phyloP scores from a whole-genome alignment of 2,113 vertebrate species.

The Tragelaphus buxtoni region DNA sequence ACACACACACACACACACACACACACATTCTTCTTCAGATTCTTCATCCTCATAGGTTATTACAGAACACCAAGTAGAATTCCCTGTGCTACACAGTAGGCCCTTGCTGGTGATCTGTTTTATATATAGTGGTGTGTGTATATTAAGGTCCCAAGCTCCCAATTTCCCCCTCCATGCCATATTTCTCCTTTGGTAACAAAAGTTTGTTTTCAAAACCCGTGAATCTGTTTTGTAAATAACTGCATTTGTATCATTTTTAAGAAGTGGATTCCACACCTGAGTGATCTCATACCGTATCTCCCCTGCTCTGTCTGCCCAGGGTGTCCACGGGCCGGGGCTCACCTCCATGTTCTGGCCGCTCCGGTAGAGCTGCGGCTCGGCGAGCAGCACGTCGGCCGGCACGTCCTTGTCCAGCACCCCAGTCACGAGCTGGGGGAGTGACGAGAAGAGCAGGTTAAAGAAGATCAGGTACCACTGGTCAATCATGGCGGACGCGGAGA shows the following conservation, averaged over 20 bases:
- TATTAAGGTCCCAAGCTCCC: neutral
- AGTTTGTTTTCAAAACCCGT: neutral
- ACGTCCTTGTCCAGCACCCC: constrained; percentile 96
- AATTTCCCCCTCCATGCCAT: neutral
- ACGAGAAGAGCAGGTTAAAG: constrained; percentile 98
- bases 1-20: too few relatives aligned
- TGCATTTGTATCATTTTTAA: neutral
- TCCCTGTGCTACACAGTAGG: neutral
- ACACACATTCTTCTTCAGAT: neutral
- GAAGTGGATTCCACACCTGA: neutral
- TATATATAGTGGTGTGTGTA: neutral
- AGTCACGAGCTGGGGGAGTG: constrained; percentile 96
- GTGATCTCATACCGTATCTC: neutral
- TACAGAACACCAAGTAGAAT: neutral
- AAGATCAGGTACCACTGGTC: constrained; percentile 99
- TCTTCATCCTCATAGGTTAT: neutral
- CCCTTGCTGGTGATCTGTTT: neutral
- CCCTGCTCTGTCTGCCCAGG: neutral
- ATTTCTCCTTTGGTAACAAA: neutral
- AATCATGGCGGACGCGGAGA: constrained; percentile 96
- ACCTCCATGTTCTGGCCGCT: constrained; percentile 96
- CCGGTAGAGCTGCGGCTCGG: constrained; percentile 92
- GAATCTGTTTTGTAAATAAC: neutral
- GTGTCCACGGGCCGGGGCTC: neutral
- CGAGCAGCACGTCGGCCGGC: constrained; percentile 87